phyloP scores from a whole-genome alignment of 2,797 vertebrate species.

The Toxotes lorentzi region DNA sequence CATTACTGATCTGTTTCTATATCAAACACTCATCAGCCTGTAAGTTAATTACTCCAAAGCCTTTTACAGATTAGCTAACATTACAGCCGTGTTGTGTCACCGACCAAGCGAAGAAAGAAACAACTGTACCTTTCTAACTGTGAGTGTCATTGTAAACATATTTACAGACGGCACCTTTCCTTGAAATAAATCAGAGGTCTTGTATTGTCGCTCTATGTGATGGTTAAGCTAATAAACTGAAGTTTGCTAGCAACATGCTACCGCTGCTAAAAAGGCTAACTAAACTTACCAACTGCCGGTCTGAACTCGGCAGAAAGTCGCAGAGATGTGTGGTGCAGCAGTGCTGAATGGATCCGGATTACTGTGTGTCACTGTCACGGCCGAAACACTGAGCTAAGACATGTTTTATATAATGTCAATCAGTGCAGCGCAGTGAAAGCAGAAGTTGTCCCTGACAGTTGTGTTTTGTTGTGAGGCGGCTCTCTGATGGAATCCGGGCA shows the following conservation, averaged over 20 bases:
- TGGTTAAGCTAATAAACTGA: neutral
- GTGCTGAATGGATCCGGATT: neutral
- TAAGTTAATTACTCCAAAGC: neutral
- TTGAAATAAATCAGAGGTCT: neutral
- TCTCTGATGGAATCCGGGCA: constrained; percentile 56
- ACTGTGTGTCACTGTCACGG: neutral
- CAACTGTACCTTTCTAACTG: neutral
- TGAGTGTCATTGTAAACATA: no score
- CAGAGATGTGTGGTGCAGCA: neutral
- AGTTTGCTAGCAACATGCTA: constrained; percentile 55
- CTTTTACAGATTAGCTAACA: constrained; percentile 8
- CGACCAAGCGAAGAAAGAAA: neutral
- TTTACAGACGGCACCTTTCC: no score
- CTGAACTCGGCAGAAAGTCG: neutral
- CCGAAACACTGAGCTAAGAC: neutral
- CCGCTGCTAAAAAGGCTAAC: constrained; percentile 53
- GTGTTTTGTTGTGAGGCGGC: constrained; percentile 24
- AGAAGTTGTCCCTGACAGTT: constrained; percentile 58
- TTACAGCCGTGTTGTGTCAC: neutral
- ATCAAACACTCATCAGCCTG: neutral
- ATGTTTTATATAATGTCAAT: constrained; percentile 36
- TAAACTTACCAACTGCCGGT: constrained; percentile 59
- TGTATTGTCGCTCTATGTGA: neutral
- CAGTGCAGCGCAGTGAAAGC: constrained; percentile 54
- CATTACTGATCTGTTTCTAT: neutral